Conservation (phyloP, 2,797 vertebrate species). For the Crax fasciolata region DNA sequence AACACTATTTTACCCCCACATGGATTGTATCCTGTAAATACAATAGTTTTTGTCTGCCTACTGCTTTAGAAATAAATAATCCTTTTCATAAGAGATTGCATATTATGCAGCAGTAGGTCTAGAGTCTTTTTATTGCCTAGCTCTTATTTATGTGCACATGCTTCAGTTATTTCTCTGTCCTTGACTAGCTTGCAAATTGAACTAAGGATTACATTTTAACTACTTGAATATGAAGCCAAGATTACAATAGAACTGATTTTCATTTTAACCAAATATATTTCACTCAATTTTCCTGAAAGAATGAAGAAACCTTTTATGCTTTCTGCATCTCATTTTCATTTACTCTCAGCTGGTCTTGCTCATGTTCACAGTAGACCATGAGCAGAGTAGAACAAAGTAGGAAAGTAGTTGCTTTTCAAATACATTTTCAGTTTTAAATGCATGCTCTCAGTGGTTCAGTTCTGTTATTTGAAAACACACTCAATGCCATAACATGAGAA, state of each 20-base stretch:
- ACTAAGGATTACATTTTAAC: not conserved
- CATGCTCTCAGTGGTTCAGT: not conserved
- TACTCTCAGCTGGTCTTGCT: not conserved
- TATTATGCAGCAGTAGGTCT: not conserved
- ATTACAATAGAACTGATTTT: not conserved
- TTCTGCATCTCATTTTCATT: not conserved
- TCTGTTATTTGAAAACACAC: not conserved
- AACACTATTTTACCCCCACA: not conserved
- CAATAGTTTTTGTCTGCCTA: not conserved
- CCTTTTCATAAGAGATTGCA: not conserved
- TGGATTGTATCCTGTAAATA: not conserved
- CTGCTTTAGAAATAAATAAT: not conserved
- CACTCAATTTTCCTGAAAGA: not conserved
- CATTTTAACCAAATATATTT: not conserved
- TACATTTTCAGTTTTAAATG: not conserved
- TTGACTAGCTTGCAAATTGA: not conserved
- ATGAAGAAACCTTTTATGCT: not conserved
- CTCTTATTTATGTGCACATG: not conserved
- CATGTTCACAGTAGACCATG: not conserved
- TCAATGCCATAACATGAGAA: not conserved
- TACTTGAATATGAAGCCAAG: not conserved
- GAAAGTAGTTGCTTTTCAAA: not conserved
- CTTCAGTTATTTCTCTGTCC: not conserved
- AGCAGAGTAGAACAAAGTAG: too few relatives aligned
- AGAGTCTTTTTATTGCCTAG: not conserved